Evolutionary conservation across 2,797 vertebrate genomes (phyloP).

Genomic region (Chrysocyon brachyurus): DNA sequence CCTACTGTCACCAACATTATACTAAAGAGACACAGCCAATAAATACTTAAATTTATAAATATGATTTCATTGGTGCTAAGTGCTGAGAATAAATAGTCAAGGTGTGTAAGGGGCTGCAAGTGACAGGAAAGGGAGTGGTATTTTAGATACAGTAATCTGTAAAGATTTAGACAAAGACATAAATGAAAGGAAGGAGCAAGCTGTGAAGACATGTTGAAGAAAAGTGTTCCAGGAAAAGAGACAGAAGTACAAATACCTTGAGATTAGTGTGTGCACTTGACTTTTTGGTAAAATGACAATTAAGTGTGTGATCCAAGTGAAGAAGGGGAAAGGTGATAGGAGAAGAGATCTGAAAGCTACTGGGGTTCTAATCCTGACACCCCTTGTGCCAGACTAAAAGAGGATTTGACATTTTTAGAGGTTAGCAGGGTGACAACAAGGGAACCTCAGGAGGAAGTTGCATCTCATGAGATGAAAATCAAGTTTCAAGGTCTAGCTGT

Average conservation of each 20-base stretch:
- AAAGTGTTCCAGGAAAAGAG: not conserved
- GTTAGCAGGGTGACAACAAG: not conserved
- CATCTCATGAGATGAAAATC: not conserved
- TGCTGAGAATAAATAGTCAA: not conserved
- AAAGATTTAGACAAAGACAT: not conserved
- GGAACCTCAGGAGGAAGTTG: not conserved
- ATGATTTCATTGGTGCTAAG: not conserved
- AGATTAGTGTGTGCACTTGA: not conserved
- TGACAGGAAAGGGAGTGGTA: not conserved
- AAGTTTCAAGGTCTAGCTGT: not conserved
- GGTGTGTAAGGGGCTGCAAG: not conserved
- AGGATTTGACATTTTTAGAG: not conserved
- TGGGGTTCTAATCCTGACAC: rapidly evolving
- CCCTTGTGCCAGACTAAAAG: not conserved
- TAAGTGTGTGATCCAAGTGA: not conserved
- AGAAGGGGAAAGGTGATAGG: not conserved
- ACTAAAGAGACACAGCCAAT: not conserved
- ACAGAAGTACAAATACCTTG: not conserved
- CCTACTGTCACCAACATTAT: not conserved
- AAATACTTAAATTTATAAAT: not conserved
- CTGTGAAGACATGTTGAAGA: not conserved
- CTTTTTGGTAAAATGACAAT: not conserved
- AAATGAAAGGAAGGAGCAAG: not conserved
- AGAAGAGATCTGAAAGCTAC: not conserved
- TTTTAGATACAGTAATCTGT: not conserved